These are phyloP conservation scores for Pectinophora gossypiella DNA, from an alignment of 1,140 invertebrate genomes.

Conservation along the genomic window DNA sequence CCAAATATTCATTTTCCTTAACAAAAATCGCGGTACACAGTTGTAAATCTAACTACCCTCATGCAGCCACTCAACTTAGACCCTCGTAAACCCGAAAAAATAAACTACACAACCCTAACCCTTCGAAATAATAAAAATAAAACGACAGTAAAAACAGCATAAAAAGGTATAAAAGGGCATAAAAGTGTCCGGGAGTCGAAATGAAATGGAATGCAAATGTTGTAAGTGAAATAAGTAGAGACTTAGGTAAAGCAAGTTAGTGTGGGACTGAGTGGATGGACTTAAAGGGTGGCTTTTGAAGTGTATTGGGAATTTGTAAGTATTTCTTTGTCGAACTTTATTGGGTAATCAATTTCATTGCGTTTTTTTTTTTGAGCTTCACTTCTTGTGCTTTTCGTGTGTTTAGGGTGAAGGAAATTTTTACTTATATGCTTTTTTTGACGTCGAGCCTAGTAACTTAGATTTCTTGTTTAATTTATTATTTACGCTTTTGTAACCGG, in stretches of 20 bases:
- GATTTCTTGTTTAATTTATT: no score
- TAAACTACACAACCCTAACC: conserved; percentile 42
- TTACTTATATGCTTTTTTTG: no score
- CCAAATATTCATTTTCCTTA: neutral
- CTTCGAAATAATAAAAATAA: conserved; percentile 55
- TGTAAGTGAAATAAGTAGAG: conserved; percentile 28
- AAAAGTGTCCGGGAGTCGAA: conserved; percentile 49
- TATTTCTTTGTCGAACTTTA: no score
- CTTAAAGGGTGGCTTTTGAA: no score
- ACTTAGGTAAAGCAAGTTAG: no score
- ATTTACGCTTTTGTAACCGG: no score
- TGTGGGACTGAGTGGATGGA: conserved; percentile 2
- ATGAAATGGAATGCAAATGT: conserved; percentile 70
- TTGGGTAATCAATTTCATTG: no score
- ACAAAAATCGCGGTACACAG: neutral
- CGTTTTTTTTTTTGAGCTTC: no score
- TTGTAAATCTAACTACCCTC: conserved; percentile 6
- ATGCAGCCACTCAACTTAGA: neutral
- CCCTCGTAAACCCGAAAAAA: conserved; percentile 43
- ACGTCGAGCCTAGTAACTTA: no score
- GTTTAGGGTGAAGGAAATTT: no score
- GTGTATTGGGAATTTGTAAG: no score
- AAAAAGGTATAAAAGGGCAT: conserved; percentile 48
- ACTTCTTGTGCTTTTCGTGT: no score
- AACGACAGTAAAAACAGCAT: conserved; percentile 56